Percentiles rank a stretch among this genome's conserved stretches.
Conservation (phyloP, 2,888 invertebrate species). For the Parasteatoda lunata region DNA sequence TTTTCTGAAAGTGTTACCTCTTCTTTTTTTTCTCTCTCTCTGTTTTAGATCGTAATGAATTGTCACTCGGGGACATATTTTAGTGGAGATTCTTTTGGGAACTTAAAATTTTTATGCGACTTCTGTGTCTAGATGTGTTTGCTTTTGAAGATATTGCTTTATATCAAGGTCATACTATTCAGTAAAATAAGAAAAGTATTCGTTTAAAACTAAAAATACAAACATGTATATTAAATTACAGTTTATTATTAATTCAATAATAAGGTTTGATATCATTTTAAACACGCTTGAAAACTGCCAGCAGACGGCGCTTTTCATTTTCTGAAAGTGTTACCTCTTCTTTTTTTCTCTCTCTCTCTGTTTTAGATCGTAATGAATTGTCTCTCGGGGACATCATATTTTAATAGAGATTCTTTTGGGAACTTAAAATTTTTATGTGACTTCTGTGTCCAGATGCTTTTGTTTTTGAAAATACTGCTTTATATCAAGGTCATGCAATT, state of each 20-base stretch:
- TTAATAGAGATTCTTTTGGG: slow-evolving; percentile 9
- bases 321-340: not conserved
- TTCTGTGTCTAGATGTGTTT: no score
- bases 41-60: slow-evolving; percentile 14
- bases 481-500: no score
- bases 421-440: not conserved
- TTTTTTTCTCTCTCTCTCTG: not conserved
- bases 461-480: no score
- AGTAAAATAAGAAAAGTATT: no score
- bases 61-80: slow-evolving; percentile 26
- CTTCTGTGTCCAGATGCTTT: no score
- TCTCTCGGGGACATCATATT: slow-evolving; percentile 20
- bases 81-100: slow-evolving; percentile 6
- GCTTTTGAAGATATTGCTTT: no score
- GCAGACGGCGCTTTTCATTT: slow-evolving; percentile 36
- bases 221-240: no score
- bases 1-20: not conserved
- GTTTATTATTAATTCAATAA: no score
- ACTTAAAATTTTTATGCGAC: no score
- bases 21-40: not conserved
- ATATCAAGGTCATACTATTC: no score
- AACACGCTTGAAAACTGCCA: slow-evolving; percentile 51
- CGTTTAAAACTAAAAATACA: no score
- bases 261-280: slow-evolving; percentile 39
- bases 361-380: slow-evolving; percentile 20